phyloP scores from a whole-genome alignment of 2,113 vertebrate species.

The Sphyrna mokarran region DNA sequence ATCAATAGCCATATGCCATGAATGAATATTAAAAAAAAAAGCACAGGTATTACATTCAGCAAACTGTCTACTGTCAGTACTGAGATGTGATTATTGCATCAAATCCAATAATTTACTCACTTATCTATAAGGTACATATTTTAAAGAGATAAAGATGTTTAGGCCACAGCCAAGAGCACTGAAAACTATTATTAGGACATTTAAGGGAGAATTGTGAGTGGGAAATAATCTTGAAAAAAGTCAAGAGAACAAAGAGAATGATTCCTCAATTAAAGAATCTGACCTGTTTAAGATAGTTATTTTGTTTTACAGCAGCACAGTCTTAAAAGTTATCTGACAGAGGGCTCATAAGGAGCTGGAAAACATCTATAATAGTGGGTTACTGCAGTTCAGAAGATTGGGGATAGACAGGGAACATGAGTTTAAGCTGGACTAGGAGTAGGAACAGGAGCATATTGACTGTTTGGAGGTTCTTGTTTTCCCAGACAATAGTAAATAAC shows the following conservation, averaged over 20 bases:
- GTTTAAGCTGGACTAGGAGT: background rate
- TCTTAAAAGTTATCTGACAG: background rate
- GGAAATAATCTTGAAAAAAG: background rate
- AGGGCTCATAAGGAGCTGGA: background rate
- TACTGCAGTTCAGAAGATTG: background rate
- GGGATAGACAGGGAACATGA: background rate
- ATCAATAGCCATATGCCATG: too few relatives aligned
- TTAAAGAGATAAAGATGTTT: conserved; percentile 8
- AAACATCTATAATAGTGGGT: background rate
- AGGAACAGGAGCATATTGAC: too few relatives aligned
- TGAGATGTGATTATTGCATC: background rate
- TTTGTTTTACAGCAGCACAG: background rate
- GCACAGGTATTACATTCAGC: background rate
- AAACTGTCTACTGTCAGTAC: background rate
- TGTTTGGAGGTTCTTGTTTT: background rate
- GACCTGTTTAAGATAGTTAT: background rate
- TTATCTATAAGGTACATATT: background rate
- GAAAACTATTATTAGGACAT: background rate
- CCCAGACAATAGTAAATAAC: background rate
- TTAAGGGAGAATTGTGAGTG: background rate
- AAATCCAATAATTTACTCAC: background rate
- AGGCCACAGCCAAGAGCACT: background rate
- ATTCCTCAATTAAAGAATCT: background rate
- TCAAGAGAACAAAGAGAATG: background rate
- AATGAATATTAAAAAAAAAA: too few relatives aligned